Percentiles rank a stretch among this genome's conserved stretches.
These are phyloP conservation scores for Hyles vespertilio DNA, from an alignment of 1,140 invertebrate genomes.

Conservation along the genomic window DNA sequence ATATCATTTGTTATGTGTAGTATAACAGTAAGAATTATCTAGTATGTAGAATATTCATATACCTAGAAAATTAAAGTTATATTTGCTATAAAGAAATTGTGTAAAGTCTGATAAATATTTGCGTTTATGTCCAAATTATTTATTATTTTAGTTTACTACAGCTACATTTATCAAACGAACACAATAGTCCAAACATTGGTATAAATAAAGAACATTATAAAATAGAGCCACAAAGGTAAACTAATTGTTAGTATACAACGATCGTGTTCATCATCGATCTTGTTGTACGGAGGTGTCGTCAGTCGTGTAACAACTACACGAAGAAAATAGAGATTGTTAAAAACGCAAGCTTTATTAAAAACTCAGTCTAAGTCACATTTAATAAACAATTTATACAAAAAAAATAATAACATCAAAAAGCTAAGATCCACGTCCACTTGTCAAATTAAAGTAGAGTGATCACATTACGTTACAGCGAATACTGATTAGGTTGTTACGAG, in stretches of 20 bases:
- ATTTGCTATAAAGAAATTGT: too few species aligned
- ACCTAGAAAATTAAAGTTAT: too few species aligned
- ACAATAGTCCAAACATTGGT: too few species aligned
- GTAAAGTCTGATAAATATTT: too few species aligned
- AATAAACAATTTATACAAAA: constrained; percentile 37
- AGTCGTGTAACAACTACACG: constrained; percentile 35
- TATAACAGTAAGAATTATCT: too few species aligned
- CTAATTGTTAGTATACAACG: constrained; percentile 47
- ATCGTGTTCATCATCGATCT: constrained; percentile 60
- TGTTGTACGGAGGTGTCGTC: constrained; percentile 16
- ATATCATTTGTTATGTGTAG: too few species aligned
- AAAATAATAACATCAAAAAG: constrained; percentile 55
- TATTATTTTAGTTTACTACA: too few species aligned
- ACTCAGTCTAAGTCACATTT: constrained; percentile 67
- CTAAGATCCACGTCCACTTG: constrained; percentile 60
- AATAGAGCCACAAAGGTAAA: background rate
- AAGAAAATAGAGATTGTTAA: constrained; percentile 53
- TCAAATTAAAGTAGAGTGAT: constrained; percentile 64
- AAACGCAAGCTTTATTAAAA: constrained; percentile 73
- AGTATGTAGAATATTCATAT: too few species aligned
- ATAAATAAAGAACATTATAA: background rate
- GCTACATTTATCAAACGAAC: too few species aligned
- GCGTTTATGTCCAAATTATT: too few species aligned
- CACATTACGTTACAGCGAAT: constrained; percentile 65
- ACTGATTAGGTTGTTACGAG: constrained; percentile 56